phyloP scores from a whole-genome alignment of 2,113 vertebrate genomes.

The Myrmecobius fasciatus region DNA sequence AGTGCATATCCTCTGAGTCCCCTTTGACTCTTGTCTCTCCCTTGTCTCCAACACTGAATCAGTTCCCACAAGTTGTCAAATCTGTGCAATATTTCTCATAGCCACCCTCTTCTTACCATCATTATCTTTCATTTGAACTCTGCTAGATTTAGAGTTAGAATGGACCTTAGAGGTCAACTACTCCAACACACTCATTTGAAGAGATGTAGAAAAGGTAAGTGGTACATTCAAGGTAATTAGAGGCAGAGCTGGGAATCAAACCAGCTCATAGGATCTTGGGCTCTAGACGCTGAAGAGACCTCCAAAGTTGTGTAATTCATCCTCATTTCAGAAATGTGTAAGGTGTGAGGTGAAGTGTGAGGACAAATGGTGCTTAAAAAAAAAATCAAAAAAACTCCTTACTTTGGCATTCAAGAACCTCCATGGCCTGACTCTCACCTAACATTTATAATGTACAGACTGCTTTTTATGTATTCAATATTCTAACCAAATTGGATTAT shows the following conservation, averaged over 20 bases:
- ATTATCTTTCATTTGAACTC: background rate
- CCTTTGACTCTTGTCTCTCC: background rate
- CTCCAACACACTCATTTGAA: background rate
- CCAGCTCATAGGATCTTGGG: background rate
- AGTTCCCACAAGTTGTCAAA: background rate
- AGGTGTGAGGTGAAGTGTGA: constrained; percentile 22
- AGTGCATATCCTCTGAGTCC: background rate
- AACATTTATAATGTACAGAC: too few relatives aligned
- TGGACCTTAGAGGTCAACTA: background rate
- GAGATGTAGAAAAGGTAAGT: background rate
- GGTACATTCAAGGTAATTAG: background rate
- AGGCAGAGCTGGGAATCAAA: background rate
- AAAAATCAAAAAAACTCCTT: too few relatives aligned
- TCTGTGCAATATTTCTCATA: background rate
- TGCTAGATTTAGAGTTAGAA: background rate
- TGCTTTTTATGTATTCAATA: too few relatives aligned
- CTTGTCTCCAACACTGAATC: background rate
- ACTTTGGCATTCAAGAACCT: too few relatives aligned
- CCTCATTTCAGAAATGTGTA: constrained; percentile 24
- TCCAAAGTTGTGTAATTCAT: background rate
- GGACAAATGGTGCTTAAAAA: background rate
- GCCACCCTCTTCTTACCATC: background rate
- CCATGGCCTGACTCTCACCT: too few relatives aligned
- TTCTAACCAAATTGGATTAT: too few relatives aligned
- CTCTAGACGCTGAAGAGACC: background rate